A percentile compares a stretch with the other conserved stretches of the same genome.
These are phyloP conservation scores for Glyptemys insculpta DNA, from an alignment of 2,797 vertebrate genomes.

Conservation along the genomic window DNA sequence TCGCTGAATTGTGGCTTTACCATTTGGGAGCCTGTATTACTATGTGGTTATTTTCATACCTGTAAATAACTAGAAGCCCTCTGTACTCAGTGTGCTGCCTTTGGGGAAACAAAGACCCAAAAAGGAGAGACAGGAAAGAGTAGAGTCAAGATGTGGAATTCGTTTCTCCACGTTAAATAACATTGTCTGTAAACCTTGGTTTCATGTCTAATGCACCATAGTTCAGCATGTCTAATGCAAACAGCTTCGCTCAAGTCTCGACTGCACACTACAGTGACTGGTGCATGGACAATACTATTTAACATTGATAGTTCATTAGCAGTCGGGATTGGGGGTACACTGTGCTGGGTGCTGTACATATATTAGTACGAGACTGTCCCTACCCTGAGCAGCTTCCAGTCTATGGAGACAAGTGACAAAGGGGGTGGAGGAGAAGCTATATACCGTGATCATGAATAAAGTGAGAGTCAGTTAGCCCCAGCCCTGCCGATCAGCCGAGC, in stretches of 20 bases:
- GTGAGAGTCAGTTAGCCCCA: not conserved
- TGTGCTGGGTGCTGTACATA: not conserved
- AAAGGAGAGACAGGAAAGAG: not conserved
- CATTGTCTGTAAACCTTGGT: rapidly evolving
- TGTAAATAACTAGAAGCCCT: not conserved
- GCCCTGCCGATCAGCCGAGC: not conserved
- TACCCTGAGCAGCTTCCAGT: not conserved
- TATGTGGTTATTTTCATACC: not conserved
- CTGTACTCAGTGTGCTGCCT: not conserved
- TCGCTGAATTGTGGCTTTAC: not conserved
- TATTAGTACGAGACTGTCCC: not conserved
- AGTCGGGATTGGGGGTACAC: not conserved
- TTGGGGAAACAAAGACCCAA: not conserved
- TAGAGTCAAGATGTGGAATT: not conserved
- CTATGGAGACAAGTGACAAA: not conserved
- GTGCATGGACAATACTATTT: not conserved
- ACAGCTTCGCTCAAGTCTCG: not conserved
- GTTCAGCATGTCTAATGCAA: not conserved
- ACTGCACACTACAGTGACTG: not conserved
- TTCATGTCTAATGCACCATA: not conserved
- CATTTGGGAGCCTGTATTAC: not conserved
- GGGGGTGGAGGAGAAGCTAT: not conserved
- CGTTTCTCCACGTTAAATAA: not conserved
- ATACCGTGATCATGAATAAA: not conserved
- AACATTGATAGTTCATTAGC: not conserved